A percentile compares a stretch with the other conserved stretches of the same genome.
phyloP scores from a whole-genome alignment of 1,140 invertebrate genomes.

The Drosophila novamexicana region DNA sequence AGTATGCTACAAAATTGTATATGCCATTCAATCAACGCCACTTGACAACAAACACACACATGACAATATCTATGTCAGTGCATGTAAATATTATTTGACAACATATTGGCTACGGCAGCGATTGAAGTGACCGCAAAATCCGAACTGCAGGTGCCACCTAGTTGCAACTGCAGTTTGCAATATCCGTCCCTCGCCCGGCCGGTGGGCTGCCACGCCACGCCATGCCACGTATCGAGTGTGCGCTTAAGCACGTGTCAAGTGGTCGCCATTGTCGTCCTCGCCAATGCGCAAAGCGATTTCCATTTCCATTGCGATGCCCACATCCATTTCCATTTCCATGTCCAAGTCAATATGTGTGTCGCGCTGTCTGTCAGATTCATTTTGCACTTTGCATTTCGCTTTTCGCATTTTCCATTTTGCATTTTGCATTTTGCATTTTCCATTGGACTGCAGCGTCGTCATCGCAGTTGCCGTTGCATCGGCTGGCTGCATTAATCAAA shows the following conservation, averaged over 20 bases:
- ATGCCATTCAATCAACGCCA: conserved; percentile 8
- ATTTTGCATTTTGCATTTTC: conserved; percentile 44
- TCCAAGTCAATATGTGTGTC: conserved; percentile 6
- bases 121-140: conserved; percentile 57
- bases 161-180: conserved; percentile 9
- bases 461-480: background rate
- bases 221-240: conserved; percentile 5
- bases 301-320: conserved; percentile 12
- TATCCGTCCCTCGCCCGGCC: background rate
- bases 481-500: conserved; percentile 72
- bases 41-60: conserved; percentile 18
- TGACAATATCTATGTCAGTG: conserved; percentile 17
- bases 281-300: background rate
- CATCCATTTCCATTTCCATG: conserved; percentile 1
- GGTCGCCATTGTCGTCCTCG: conserved; percentile 48
- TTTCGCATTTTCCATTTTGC: conserved; percentile 41
- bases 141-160: conserved; percentile 41
- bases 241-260: conserved; percentile 73
- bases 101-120: conserved; percentile 54
- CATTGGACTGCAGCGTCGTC: conserved; percentile 4
- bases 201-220: background rate
- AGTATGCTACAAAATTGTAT: conserved; percentile 28
- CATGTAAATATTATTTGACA: conserved; percentile 79
- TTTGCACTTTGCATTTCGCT: conserved; percentile 46
- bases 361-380: conserved; percentile 16